These are phyloP conservation scores for Pollachius pollachius DNA, from an alignment of 2,113 vertebrate species.

Conservation along the genomic window DNA sequence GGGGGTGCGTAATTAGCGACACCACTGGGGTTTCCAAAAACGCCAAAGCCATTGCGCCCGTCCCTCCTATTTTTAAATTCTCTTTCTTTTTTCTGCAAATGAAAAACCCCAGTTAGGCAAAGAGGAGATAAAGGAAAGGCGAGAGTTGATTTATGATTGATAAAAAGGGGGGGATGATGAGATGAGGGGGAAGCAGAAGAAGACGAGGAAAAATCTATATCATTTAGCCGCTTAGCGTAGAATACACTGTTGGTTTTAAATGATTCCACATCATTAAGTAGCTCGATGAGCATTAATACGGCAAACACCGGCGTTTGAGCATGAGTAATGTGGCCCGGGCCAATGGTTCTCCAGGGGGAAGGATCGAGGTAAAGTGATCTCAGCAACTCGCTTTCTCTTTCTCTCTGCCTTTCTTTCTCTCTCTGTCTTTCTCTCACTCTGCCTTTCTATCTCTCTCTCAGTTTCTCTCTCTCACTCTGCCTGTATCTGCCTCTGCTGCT, in stretches of 20 bases:
- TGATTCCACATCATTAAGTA: slow-evolving; percentile 61
- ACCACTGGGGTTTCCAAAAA: too few species aligned
- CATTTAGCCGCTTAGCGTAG: slow-evolving; percentile 44
- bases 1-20: too few species aligned
- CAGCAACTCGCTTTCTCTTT: slow-evolving; percentile 10
- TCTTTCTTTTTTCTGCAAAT: too few species aligned
- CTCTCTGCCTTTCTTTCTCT: not conserved
- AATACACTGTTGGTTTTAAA: slow-evolving; percentile 61
- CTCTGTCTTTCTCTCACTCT: slow-evolving; percentile 16
- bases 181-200: too few species aligned
- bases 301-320: slow-evolving; percentile 47
- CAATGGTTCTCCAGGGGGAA: slow-evolving; percentile 44
- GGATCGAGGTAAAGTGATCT: slow-evolving; percentile 48
- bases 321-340: slow-evolving; percentile 49
- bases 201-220: slow-evolving; percentile 45
- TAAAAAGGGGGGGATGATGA: too few species aligned
- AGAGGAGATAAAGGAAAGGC: too few species aligned
- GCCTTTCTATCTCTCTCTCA: slow-evolving; percentile 15
- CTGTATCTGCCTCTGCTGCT: slow-evolving; percentile 27
- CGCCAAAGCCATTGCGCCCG: too few species aligned
- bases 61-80: too few species aligned
- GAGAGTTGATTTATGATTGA: too few species aligned
- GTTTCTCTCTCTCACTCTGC: not conserved
- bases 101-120: too few species aligned
- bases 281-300: slow-evolving; percentile 51